Evolutionary conservation across 1,140 invertebrate species (phyloP), one percentile per base, ranked within the genome.

Genomic region (Caenorhabditis inopinata): DNA sequence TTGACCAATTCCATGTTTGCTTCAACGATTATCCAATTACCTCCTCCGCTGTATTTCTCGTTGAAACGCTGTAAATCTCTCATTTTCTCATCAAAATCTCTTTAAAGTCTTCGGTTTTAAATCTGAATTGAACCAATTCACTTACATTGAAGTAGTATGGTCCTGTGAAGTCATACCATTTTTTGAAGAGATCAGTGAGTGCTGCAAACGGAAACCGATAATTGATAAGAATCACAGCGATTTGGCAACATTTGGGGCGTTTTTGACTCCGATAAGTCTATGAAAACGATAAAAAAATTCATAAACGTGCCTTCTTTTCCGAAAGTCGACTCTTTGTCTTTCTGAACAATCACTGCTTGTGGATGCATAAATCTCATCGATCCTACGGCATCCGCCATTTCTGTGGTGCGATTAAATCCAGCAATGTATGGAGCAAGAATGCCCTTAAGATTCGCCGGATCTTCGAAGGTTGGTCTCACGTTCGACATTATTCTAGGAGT

Each of bases 161-260:
- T 38, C 58, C 58, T 21, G 58, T 68, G 58, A 68, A 68, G 58
- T 68, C 58, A 68, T 68, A 68, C 58, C 58, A 68, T 42, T 32
- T 38, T 21, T 68, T 68, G 58, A 68, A 68, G 25, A 68, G 58
- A 68, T 68, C 58, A 9, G 58, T 68, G 58, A 68, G 58, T 32
- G 58, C 58, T 68, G 58, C 35, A 68, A 68, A 68, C 58, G 58
- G 58, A 68, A 68, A 42, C n/a, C n/a, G 27, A 21, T 16, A 68
- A 68, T 68, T 68, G 58, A 68, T 68, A 68, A 35, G 29, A 42
- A 38, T 35, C 23, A 4, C 11, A 29, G 16, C n/a, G n/a, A 68
- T 21, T 68, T 58, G 27, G 51, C 51, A 32, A 58, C 51, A 32
- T 21, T 68, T 29, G 35, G 58, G 58, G 58, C 58, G 58, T 68